Base-by-base conservation (phyloP, 2,797 vertebrate genomes). In the Acipenser oxyrinchus region DNA sequence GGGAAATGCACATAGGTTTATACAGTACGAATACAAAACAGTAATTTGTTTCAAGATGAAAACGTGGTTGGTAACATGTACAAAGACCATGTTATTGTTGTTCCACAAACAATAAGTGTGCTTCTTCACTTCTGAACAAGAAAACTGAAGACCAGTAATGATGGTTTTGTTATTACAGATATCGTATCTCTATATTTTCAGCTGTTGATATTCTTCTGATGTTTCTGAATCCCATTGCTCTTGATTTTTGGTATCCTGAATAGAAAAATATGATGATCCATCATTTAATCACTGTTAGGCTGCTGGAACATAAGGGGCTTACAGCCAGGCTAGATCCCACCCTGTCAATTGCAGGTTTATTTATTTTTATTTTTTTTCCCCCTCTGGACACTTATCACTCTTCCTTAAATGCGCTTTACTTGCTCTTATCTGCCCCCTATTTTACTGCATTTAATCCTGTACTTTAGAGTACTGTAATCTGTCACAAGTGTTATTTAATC, bases 221-320 rank as follows among this genome's bases (percentile, higher is more conserved):
- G 73, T 79, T 74, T 64, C 73, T 73, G 37, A 73, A 62, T 4
- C 74, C 77, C 60, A 60, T 12, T 0, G 68, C 67, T 69, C 77
- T 84, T 71, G 79, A 69, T 67, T 75, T 77, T 63, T 78, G 77
- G 62, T 81, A 73, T 59, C 77, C 86, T 88, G 15, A 37, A 37
- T 8, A 62, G 13, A 7, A 66, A 50, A 69, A 66, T 10, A 64
- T 18, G 49, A 66, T 7, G 66, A 37, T 37, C 51, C 58, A 67
- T 23, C 50, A 51, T 10, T 48, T 51, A 48, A 58, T 49, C 48
- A 60, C 50, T 49, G 51, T 37, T 37, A 37, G 3, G 37, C 37
- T 37, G 37, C 5, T 37, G 37, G 5, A 4, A 37, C 37, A 37
- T 37, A 37, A 37, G 37, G 37, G 18, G 18, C 18, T 5, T 37